phyloP scores from a whole-genome alignment of 2,888 invertebrate species.

The Phortica magna region DNA sequence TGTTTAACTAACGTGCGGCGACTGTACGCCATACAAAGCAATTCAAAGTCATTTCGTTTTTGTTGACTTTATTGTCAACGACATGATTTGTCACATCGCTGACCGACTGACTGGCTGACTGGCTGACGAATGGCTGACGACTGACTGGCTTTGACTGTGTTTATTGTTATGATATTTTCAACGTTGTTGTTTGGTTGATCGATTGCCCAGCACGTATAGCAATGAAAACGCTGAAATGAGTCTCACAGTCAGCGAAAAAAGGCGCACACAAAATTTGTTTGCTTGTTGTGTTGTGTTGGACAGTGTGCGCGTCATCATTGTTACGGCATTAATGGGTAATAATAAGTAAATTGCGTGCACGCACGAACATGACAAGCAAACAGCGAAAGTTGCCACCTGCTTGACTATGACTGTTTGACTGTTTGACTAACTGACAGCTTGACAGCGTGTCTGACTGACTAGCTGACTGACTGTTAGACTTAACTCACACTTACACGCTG shows the following conservation, averaged over 20 bases:
- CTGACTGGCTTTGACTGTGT: neutral
- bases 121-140: too few species aligned
- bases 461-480: neutral
- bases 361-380: slow-evolving; percentile 14
- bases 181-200: slow-evolving; percentile 61
- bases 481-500: neutral
- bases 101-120: neutral
- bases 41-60: slow-evolving; percentile 35
- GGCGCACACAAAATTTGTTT: slow-evolving; percentile 25
- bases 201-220: slow-evolving; percentile 65
- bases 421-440: too few species aligned
- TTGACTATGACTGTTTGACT: too few species aligned
- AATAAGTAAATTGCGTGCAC: slow-evolving; percentile 73
- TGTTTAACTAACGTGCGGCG: too few species aligned
- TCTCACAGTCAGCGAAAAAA: neutral
- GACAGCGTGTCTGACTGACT: too few species aligned
- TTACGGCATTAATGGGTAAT: slow-evolving; percentile 71
- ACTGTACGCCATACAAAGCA: slow-evolving; percentile 13
- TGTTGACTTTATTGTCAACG: slow-evolving; percentile 67
- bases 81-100: slow-evolving; percentile 65
- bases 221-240: slow-evolving; percentile 30
- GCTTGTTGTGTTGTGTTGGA: slow-evolving; percentile 14
- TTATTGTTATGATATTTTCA: neutral
- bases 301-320: slow-evolving; percentile 45
- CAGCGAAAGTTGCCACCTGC: neutral